Evolutionary conservation across 2,113 vertebrate species (phyloP).

Genomic region (Gymnogyps californianus): DNA sequence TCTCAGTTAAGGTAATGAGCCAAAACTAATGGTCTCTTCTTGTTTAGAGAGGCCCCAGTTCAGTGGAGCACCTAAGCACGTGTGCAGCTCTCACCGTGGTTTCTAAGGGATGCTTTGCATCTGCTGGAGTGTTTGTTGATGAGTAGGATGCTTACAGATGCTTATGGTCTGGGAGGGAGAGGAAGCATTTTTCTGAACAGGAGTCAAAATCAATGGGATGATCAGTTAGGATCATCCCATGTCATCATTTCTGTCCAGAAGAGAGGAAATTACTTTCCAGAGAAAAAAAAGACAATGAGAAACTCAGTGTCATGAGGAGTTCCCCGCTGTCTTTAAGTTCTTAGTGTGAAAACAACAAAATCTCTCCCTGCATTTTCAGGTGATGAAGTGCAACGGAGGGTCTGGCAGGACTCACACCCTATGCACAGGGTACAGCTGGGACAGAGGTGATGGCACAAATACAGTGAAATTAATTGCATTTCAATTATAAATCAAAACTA

Average conservation of each 20-base stretch:
- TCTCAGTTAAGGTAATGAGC: constrained; percentile 40
- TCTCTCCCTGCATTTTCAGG: background rate
- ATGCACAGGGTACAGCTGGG: background rate
- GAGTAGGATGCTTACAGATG: background rate
- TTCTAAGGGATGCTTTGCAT: constrained; percentile 7
- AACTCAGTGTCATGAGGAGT: background rate
- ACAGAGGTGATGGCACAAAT: background rate
- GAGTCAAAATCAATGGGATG: background rate
- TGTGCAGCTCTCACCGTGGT: background rate
- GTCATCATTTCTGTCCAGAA: background rate
- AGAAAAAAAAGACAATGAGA: background rate
- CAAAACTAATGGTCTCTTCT: constrained; percentile 55
- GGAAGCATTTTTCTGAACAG: background rate
- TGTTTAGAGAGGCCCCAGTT: constrained; percentile 30
- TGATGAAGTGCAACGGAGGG: background rate
- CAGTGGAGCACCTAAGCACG: constrained; percentile 20
- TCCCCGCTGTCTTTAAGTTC: background rate
- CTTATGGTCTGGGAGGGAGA: background rate
- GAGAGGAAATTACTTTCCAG: background rate
- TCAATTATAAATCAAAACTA: background rate
- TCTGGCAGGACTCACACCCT: background rate
- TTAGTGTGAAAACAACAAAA: background rate
- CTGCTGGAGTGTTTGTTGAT: constrained; percentile 2
- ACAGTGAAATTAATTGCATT: background rate
- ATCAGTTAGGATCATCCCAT: background rate